Evolutionary conservation across 2,888 invertebrate species (phyloP).

Genomic region (Eristalis arbustorum): DNA sequence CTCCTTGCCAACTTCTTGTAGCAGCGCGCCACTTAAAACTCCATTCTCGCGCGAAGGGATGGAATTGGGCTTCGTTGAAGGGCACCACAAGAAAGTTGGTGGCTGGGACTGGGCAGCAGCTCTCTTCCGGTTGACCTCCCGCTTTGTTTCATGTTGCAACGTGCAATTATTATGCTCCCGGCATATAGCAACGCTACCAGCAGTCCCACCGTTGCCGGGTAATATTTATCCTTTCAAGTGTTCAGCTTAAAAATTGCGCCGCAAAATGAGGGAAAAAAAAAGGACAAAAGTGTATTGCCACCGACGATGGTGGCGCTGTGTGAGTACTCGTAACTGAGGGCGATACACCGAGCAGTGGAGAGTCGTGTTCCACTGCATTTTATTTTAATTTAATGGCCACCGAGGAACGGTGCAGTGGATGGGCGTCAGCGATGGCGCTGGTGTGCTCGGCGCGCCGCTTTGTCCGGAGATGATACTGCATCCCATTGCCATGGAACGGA

Average conservation of each 20-base stretch:
- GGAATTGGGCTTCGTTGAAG: conserved; percentile 40
- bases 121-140: conserved; percentile 7
- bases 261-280: background rate
- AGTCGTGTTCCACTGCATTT: conserved; percentile 55
- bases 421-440: conserved; percentile 42
- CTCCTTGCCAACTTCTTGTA: conserved; percentile 51
- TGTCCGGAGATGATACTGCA: conserved; percentile 23
- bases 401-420: conserved; percentile 26
- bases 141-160: background rate
- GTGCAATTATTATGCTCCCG: conserved; percentile 49
- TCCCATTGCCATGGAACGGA: conserved; percentile 10
- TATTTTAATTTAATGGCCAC: conserved; percentile 57
- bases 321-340: conserved; percentile 1
- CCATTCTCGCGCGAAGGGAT: conserved; percentile 24
- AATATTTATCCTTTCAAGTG: conserved; percentile 55
- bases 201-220: background rate
- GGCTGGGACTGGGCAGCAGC: too few species aligned
- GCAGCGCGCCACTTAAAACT: conserved; percentile 42
- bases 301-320: background rate
- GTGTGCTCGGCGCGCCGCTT: background rate
- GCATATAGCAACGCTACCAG: background rate
- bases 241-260: background rate
- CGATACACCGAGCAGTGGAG: background rate
- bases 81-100: too few species aligned
- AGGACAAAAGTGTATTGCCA: conserved; percentile 30